phyloP scores from a whole-genome alignment of 2,888 invertebrate species.

The Iphiclides podalirius region DNA sequence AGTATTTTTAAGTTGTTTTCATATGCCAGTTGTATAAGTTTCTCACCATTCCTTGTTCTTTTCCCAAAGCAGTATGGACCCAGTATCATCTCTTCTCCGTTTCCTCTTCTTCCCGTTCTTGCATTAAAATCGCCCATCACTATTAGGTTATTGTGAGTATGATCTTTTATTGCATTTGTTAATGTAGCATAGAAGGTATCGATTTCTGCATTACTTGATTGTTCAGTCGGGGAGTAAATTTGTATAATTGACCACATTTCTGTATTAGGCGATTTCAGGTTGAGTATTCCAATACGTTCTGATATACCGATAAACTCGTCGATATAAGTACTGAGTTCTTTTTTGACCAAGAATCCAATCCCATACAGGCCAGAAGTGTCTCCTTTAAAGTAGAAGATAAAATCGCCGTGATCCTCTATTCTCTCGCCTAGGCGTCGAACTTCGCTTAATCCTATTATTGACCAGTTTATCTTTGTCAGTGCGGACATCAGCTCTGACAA shows the following conservation, averaged over 20 bases:
- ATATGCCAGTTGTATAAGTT: constrained; percentile 17
- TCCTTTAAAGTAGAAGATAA: constrained; percentile 21
- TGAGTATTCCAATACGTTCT: constrained; percentile 27
- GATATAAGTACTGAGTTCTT: too few species aligned
- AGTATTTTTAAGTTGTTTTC: constrained; percentile 5
- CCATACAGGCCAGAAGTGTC: constrained; percentile 22
- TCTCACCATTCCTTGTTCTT: constrained; percentile 21
- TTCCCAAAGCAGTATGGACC: constrained; percentile 16
- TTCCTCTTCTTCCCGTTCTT: constrained; percentile 9
- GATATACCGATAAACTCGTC: constrained; percentile 28
- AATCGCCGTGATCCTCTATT: constrained; percentile 7
- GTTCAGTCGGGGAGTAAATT: constrained; percentile 24
- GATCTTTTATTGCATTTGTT: constrained; percentile 17
- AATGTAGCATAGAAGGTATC: constrained; percentile 12
- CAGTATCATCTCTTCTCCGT: constrained; percentile 14
- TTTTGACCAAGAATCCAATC: constrained; percentile 28
- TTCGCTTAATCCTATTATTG: constrained; percentile 9
- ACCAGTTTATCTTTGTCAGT: too few species aligned
- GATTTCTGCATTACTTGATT: constrained; percentile 13
- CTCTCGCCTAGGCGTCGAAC: neutral
- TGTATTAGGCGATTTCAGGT: constrained; percentile 19
- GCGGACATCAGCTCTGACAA: too few species aligned
- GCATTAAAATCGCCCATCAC: constrained; percentile 2
- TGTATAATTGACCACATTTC: constrained; percentile 22
- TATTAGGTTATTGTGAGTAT: constrained; percentile 21